Evolutionary conservation across 2,797 vertebrate species (phyloP).

Genomic region (Arremon brunneinucha): DNA sequence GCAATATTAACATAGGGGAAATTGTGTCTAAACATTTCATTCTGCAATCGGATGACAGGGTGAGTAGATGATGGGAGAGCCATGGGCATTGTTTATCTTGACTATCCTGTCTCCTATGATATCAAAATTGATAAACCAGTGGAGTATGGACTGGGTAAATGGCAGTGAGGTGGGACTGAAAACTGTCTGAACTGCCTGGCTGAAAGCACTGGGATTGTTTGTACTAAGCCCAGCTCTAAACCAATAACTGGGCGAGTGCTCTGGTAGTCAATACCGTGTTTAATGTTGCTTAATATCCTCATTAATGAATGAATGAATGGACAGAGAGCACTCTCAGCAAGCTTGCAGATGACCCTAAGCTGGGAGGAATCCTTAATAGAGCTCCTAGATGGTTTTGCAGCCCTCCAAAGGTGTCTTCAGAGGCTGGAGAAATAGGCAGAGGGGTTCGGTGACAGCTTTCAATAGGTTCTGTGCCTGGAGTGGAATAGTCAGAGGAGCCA

Average conservation of each 20-base stretch:
- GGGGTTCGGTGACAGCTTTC: background rate
- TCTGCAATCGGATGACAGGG: background rate
- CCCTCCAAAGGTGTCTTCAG: background rate
- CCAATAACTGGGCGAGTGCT: rapidly evolving
- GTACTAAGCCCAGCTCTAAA: background rate
- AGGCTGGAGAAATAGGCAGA: background rate
- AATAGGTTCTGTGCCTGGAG: background rate
- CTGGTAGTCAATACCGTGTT: background rate
- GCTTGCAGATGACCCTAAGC: background rate
- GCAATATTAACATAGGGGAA: background rate
- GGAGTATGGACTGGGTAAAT: background rate
- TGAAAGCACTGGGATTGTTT: background rate
- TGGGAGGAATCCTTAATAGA: background rate
- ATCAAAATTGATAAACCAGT: background rate
- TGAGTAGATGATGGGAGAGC: background rate
- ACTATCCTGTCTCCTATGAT: background rate
- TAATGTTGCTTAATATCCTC: background rate
- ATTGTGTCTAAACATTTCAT: background rate
- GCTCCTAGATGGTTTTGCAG: background rate
- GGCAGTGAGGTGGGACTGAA: background rate
- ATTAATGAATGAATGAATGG: background rate
- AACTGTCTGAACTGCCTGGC: background rate
- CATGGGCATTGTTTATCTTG: background rate
- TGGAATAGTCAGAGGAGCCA: background rate
- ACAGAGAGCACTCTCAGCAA: background rate